These are phyloP conservation scores for Brassicogethes aeneus DNA, from an alignment of 2,888 invertebrate genomes.

Conservation along the genomic window DNA sequence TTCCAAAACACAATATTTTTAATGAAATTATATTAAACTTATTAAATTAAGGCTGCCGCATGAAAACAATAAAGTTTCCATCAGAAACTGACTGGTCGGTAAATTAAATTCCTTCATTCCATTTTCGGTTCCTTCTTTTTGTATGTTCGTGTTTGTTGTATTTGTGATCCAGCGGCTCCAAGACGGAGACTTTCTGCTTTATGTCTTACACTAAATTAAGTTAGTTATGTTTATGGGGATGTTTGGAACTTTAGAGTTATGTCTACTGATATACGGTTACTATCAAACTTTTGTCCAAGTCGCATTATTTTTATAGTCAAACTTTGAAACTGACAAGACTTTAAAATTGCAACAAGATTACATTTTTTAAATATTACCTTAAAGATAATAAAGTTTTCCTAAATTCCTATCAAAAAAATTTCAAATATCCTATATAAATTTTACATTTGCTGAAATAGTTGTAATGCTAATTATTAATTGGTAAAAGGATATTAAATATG, in stretches of 20 bases:
- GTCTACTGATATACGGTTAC: slow-evolving; percentile 28
- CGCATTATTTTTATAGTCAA: slow-evolving; percentile 25
- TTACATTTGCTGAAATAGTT: no score
- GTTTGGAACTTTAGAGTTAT: slow-evolving; percentile 33
- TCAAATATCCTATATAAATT: no score
- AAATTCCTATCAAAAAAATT: no score
- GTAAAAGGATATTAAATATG: no score
- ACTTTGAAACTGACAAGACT: slow-evolving; percentile 15
- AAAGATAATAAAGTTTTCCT: not conserved
- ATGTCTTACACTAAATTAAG: slow-evolving; percentile 35
- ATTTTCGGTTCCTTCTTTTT: no score
- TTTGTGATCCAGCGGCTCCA: slow-evolving; percentile 5
- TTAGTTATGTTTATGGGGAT: slow-evolving; percentile 35
- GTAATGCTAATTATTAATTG: no score
- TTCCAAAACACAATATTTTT: no score
- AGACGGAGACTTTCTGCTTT: slow-evolving; percentile 24
- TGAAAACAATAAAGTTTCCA: no score
- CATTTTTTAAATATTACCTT: not conserved
- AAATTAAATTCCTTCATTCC: slow-evolving; percentile 24
- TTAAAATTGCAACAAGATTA: slow-evolving; percentile 15
- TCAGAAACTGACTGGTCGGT: slow-evolving; percentile 11
- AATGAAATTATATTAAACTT: no score
- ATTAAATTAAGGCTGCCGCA: no score
- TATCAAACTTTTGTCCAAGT: slow-evolving; percentile 26
- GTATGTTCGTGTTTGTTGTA: not conserved